Conservation (phyloP, 2,797 vertebrate species). For the Danio tinwini region DNA sequence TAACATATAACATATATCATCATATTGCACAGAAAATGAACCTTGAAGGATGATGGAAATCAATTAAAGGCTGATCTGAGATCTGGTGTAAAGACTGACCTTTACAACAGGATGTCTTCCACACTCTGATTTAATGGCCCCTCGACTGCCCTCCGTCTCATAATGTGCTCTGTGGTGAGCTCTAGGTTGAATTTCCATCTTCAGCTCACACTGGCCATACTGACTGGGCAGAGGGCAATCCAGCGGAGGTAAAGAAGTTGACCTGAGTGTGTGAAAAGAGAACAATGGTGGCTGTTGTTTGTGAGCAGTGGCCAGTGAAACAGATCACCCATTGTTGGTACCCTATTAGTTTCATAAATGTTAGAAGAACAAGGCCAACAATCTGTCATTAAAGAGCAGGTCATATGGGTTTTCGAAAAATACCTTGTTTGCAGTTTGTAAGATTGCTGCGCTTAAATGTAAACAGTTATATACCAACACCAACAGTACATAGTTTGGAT, state of each 20-base stretch:
- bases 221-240: slow-evolving; percentile 91
- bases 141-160: slow-evolving; percentile 96
- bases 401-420: too few species aligned
- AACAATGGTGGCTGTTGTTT: neutral
- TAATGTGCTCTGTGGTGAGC: slow-evolving; percentile 96
- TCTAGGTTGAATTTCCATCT: slow-evolving; percentile 92
- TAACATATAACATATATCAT: too few species aligned
- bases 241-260: slow-evolving; percentile 88
- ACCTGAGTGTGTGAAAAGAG: slow-evolving; percentile 72
- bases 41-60: neutral
- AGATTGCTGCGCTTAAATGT: too few species aligned
- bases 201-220: slow-evolving; percentile 89
- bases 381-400: neutral
- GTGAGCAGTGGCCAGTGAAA: neutral
- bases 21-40: neutral
- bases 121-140: slow-evolving; percentile 89
- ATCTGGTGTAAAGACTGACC: slow-evolving; percentile 71
- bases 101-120: slow-evolving; percentile 91
- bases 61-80: neutral
- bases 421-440: too few species aligned
- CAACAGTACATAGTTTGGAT: too few species aligned
- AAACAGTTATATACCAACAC: too few species aligned
- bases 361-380: neutral
- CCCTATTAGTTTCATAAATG: neutral
- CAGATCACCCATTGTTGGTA: neutral